These are phyloP conservation scores for Protophormia terraenovae DNA, from an alignment of 2,888 invertebrate species.

Conservation along the genomic window DNA sequence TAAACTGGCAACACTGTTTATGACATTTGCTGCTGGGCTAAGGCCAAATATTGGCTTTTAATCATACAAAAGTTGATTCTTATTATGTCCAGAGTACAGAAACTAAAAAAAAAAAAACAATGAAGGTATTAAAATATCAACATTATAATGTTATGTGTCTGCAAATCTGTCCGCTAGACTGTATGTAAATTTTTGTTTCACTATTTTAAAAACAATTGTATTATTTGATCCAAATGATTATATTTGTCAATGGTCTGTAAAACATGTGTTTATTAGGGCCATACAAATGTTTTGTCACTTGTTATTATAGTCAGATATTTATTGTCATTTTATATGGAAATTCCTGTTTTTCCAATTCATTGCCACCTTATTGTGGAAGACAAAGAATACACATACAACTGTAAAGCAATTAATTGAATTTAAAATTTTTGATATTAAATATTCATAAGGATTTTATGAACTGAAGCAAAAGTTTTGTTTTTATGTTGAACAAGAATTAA, in stretches of 20 bases:
- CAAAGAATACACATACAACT: not conserved
- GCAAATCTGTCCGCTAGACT: not conserved
- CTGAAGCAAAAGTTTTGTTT: not conserved
- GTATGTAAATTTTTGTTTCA: not conserved
- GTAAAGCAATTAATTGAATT: slow-evolving; percentile 61
- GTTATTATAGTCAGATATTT: not conserved
- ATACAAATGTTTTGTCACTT: slow-evolving; percentile 4
- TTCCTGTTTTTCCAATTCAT: slow-evolving; percentile 7
- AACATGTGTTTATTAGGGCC: slow-evolving; percentile 40
- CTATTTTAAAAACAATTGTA: slow-evolving; percentile 21
- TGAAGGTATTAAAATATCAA: slow-evolving; percentile 53
- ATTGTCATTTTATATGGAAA: not conserved
- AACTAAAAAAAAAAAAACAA: not conserved
- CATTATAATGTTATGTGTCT: slow-evolving; percentile 27
- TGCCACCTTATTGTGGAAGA: slow-evolving; percentile 1
- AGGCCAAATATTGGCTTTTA: slow-evolving; percentile 28
- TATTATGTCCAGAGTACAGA: not conserved
- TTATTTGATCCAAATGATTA: slow-evolving; percentile 36
- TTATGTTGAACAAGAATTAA: not conserved
- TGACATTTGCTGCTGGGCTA: slow-evolving; percentile 6
- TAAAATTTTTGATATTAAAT: slow-evolving; percentile 45
- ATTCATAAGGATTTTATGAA: slow-evolving; percentile 55
- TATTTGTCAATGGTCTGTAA: slow-evolving; percentile 27
- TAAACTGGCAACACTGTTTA: no score
- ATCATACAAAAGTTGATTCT: slow-evolving; percentile 3